Base-by-base conservation (phyloP, 2,888 invertebrate species). In the Buathra laborator region DNA sequence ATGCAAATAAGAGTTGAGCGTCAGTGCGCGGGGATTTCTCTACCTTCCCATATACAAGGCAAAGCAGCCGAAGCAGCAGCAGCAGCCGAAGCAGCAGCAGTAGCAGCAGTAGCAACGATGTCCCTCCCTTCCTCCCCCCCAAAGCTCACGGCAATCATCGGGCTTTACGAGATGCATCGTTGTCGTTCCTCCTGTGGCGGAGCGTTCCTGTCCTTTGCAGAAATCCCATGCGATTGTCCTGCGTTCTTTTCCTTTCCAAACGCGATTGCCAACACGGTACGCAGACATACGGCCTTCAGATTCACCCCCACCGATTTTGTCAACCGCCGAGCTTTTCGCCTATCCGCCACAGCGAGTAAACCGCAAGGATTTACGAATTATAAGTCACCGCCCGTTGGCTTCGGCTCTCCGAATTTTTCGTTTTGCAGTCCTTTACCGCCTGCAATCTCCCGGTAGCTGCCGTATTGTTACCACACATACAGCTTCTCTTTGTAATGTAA, bases 121-220 rank as follows among this genome's bases (percentile, higher is more conserved):
- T 9, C 37, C 37, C 37, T 9, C 37, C 37, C 37, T 9, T 9
- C 37, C 37, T 19, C 56, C 56, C 19, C 48, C 75, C 59, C 59
- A 59, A 71, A 81, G 85, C 86, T 81, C 74, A 82, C 19, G 76
- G 87, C 86, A 88, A 88, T 88, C 84, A 86, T 88, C 74, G 84
- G 72, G 81, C 79, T 88, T 88, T 88, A 88, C 87, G 87, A 85
- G 84, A 87, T 86, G 82, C 84, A 83, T 86, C 81, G 85, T 78
- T 71, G 84, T 79, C 80, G 80, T 83, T 53, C 46, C 62, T 19
- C 56, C 43, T 48, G 72, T 53, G 62, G 76, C 71, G 29, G 66
- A 48, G 62, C 76, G 16, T 59, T 46, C 29, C 85, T 85, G 85
- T 83, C 76, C 72, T 76, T 78, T 76, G 74, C 81, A 64, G 44